These are phyloP conservation scores for Eonycteris spelaea DNA, from an alignment of 2,113 vertebrate genomes.

Conservation along the genomic window DNA sequence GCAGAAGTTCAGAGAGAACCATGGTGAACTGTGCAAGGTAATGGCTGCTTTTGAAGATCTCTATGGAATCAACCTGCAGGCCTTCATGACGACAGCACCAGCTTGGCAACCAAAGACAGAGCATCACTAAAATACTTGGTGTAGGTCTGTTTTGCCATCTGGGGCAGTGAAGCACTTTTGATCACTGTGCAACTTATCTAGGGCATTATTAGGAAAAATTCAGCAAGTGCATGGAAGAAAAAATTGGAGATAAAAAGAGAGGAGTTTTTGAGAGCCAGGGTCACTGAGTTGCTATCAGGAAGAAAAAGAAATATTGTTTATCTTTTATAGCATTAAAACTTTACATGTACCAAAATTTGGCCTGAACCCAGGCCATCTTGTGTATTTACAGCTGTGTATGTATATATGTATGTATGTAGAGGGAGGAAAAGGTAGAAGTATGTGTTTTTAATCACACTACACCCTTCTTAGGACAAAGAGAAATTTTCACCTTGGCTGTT, in stretches of 20 bases:
- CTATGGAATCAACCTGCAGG: not conserved
- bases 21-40: not conserved
- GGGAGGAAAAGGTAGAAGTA: not conserved
- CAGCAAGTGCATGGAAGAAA: not conserved
- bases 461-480: not conserved
- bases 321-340: not conserved
- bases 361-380: not conserved
- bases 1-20: not conserved
- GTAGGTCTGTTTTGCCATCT: not conserved
- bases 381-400: not conserved
- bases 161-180: not conserved
- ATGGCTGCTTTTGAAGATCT: not conserved
- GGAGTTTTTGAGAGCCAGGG: not conserved
- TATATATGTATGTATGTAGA: not conserved
- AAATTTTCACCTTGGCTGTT: not conserved
- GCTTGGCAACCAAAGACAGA: not conserved
- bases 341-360: not conserved
- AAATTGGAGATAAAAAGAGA: not conserved
- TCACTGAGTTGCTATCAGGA: not conserved
- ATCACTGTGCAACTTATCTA: not conserved
- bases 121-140: not conserved
- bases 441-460: not conserved
- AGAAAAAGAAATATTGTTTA: not conserved
- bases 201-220: not conserved
- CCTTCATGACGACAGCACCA: not conserved